phyloP scores from a whole-genome alignment of 1,140 invertebrate species.

The Calephelis virginiensis region DNA sequence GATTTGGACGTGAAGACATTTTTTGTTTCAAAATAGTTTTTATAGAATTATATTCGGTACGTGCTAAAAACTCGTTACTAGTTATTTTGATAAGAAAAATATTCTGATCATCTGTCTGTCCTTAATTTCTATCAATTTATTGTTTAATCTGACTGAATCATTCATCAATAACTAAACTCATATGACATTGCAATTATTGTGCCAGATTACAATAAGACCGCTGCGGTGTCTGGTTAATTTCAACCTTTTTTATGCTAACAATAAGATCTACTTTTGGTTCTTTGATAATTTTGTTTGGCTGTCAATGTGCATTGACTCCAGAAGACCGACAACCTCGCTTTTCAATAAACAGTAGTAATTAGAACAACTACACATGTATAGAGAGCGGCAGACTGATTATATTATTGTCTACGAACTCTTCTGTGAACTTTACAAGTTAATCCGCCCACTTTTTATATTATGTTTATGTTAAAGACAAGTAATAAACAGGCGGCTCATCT shows the following conservation, averaged over 20 bases:
- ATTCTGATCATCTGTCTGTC: neutral
- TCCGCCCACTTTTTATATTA: slow-evolving; percentile 1
- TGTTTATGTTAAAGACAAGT: neutral
- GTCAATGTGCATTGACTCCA: slow-evolving; percentile 4
- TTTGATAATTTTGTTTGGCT: neutral
- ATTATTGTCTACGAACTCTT: neutral
- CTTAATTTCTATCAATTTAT: slow-evolving; percentile 13
- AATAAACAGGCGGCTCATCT: no score
- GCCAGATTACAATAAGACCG: slow-evolving; percentile 3
- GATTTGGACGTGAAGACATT: no score
- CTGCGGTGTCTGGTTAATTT: neutral
- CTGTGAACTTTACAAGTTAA: neutral
- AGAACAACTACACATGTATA: slow-evolving; percentile 6
- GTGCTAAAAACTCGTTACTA: no score
- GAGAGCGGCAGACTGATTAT: slow-evolving; percentile 4
- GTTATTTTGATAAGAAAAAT: no score
- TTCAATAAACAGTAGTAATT: slow-evolving; percentile 9
- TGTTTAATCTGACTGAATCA: slow-evolving; percentile 5
- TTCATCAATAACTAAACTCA: slow-evolving; percentile 7
- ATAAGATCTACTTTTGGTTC: neutral
- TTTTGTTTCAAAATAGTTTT: no score
- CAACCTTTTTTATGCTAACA: neutral
- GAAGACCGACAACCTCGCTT: slow-evolving; percentile 9
- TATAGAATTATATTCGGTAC: no score
- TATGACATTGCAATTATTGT: slow-evolving; percentile 16